These are phyloP conservation scores for Pasiphila rectangulata DNA, from an alignment of 2,888 invertebrate genomes.

Conservation along the genomic window DNA sequence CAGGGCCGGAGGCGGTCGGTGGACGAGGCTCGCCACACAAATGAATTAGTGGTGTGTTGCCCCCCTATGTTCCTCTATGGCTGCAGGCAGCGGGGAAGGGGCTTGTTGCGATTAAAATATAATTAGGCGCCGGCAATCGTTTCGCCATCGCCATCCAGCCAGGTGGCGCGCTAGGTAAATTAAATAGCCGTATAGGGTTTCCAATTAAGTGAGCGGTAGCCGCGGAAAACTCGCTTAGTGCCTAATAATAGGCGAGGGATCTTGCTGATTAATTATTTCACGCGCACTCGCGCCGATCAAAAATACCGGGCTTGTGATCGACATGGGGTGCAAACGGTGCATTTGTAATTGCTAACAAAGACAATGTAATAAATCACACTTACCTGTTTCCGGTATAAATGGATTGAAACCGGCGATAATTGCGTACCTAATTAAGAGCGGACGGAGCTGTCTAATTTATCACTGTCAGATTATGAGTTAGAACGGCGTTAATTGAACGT, in stretches of 20 bases:
- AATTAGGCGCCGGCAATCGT: conserved; percentile 79
- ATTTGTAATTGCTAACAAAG: conserved; percentile 60
- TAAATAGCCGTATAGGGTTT: conserved; percentile 75
- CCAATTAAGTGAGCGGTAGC: conserved; percentile 65
- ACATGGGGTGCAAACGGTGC: conserved; percentile 42
- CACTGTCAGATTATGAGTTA: conserved; percentile 80
- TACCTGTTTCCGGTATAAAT: conserved; percentile 70
- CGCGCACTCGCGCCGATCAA: conserved; percentile 37
- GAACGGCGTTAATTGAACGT: conserved; percentile 76
- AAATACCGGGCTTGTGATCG: conserved; percentile 43
- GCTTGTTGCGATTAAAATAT: conserved; percentile 78
- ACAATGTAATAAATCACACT: conserved; percentile 74
- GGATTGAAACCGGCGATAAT: conserved; percentile 78
- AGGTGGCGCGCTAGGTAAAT: conserved; percentile 76
- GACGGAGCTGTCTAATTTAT: conserved; percentile 73
- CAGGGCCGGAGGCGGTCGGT: conserved; percentile 55
- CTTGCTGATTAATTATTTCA: conserved; percentile 66
- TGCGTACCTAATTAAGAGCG: conserved; percentile 76
- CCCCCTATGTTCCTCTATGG: conserved; percentile 35
- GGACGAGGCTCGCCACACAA: conserved; percentile 66
- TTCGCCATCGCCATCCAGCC: conserved; percentile 77
- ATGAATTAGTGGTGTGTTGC: conserved; percentile 68
- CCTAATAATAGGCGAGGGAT: conserved; percentile 70
- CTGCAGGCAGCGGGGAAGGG: conserved; percentile 34
- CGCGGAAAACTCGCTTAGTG: conserved; percentile 68